Evolutionary conservation across 2,797 vertebrate species (phyloP), one percentile per base, ranked within the genome.

Genomic region (Epinephelus awoara): DNA sequence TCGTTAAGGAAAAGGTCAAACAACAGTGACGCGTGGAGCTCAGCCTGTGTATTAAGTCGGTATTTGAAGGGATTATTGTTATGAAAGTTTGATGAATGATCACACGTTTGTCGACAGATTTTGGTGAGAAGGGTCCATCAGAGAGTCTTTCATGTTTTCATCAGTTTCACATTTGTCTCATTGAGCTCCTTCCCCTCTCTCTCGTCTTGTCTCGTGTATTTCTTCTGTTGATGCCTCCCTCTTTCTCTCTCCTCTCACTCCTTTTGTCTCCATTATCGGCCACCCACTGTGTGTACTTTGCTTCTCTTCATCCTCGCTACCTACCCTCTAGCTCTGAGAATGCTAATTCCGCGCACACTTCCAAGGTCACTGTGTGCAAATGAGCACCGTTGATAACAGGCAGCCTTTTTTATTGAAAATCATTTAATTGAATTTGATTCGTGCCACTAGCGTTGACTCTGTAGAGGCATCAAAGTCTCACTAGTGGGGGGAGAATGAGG

Each of bases 391-490:
- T 86, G 92, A 94, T 94, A 94, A 92, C 85, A 77, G 86, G 27
- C 80, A 4, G 54, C 47, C 72, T 87, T 76, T 75, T 85, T 73
- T 54, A 89, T 90, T 88, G 89, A 93, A 91, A 93, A 93, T 92
- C 86, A 85, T 91, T 95, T 94, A 92, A 94, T 94, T 93, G 91
- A 93, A 94, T 94, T 94, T 94, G 92, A 94, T 93, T 92, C 54
- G 59, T 90, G 93, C 92, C 92, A 91, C 82, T 67, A 86, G 92
- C 88, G 52, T 77, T 85, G 81, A 81, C 85, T 91, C 87, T 62
- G 82, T 69, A 56, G 85, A 79, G 82, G 88, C 91, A 88, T 93
- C 89, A 89, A 89, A 93, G 85, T 85, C 85, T 89, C 72, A 59
- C 86, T 62, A 23, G 85, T 72, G 58, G 64, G 44, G 34, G 76